These are phyloP conservation scores for Antheraea pernyi DNA, from an alignment of 1,140 invertebrate genomes.

Conservation along the genomic window DNA sequence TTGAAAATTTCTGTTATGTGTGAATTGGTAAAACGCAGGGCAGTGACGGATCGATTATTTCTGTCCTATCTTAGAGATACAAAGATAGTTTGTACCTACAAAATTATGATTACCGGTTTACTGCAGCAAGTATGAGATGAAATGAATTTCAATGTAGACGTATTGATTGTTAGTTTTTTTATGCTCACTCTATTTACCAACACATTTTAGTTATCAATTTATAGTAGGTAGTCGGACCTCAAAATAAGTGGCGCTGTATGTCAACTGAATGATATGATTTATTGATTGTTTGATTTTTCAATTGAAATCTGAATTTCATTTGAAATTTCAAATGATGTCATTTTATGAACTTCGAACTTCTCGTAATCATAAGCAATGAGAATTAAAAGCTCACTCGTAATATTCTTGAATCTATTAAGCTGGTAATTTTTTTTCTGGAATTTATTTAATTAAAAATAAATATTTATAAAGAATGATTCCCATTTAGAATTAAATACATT, in stretches of 20 bases:
- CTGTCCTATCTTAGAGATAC: neutral
- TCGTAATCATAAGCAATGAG: too few relatives aligned
- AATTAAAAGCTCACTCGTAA: too few relatives aligned
- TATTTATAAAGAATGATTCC: too few relatives aligned
- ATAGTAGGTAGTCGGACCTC: neutral
- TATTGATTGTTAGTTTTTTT: neutral
- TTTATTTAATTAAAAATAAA: too few relatives aligned
- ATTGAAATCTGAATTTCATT: too few relatives aligned
- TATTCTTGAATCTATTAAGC: too few relatives aligned
- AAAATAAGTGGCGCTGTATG: neutral
- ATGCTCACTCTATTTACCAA: neutral
- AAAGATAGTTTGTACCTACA: neutral
- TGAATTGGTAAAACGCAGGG: neutral
- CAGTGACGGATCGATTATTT: constrained; percentile 1
- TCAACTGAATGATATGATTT: neutral
- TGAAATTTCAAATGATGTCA: neutral
- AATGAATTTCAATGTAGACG: neutral
- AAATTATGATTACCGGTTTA: neutral
- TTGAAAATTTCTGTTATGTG: neutral
- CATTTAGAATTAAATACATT: too few relatives aligned
- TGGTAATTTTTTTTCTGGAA: too few relatives aligned
- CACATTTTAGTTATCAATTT: neutral
- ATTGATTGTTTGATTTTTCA: neutral
- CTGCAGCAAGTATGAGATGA: neutral
- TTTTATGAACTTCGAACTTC: neutral